Base-by-base conservation (phyloP, 2,797 vertebrate genomes). In the Poecilia gillii region DNA sequence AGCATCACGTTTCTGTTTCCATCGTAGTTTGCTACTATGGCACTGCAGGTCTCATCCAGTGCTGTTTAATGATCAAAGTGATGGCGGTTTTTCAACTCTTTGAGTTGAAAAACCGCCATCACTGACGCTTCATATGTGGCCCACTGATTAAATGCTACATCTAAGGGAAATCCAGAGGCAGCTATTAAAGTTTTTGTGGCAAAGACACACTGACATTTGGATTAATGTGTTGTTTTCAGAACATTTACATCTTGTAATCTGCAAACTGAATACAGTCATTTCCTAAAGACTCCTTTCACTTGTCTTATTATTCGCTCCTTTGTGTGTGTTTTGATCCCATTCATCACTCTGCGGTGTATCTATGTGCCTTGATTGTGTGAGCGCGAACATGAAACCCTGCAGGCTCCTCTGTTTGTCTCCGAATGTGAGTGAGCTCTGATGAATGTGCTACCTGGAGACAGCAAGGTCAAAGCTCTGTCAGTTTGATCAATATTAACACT, bases 401-500 rank as follows among this genome's bases (percentile, higher is more conserved):
- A 87, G 64, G 84, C 75, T 74, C 80, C 66, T 84, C 64, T 75
- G 81, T 84, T 78, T 82, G 79, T 84, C 82, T 90, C 82, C 4
- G 73, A 74, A 59, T 83, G 87, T 87, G 81, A 77, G 81, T 13
- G 78, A 84, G 78, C 73, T 59, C 66, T 88, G 88, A 86, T 79
- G 79, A 88, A 80, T 86, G 75, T 18, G 83, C 53, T 86, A 85
- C 81, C 85, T 79, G 80, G 84, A 85, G 88, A 90, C 81, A 57
- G 77, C 83, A 91, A 90, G 91, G 92, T 92, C 91, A 90, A 81
- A 84, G 87, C 79, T 83, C 78, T 91, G 91, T 87, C 89, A 80
- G 77, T 81, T 85, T 83, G 82, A 90, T 90, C 91, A 93, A 93
- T 93, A 93, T 93, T 94, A 90, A 92, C 87, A 73, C 12, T 83